phyloP scores from a whole-genome alignment of 2,113 vertebrate genomes.

The Paratilapia polleni region DNA sequence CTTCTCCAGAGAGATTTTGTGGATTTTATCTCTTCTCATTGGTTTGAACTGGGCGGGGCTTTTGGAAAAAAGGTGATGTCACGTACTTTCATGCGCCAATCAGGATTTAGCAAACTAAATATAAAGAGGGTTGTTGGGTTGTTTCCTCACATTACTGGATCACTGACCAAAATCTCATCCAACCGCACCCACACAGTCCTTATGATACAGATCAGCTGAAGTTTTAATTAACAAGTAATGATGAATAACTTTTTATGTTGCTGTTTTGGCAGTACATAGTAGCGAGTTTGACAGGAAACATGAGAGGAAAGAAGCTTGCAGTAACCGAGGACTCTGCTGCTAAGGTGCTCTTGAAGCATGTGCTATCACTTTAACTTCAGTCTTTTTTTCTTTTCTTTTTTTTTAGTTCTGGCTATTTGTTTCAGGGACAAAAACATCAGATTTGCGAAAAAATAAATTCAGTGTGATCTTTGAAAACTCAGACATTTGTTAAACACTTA shows the following conservation, averaged over 20 bases:
- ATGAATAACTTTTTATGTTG: background rate
- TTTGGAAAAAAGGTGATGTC: background rate
- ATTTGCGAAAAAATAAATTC: background rate
- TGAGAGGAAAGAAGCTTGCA: background rate
- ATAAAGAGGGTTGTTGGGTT: background rate
- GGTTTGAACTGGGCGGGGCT: background rate
- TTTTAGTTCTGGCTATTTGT: background rate
- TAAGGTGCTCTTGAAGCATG: background rate
- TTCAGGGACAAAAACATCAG: background rate
- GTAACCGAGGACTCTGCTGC: background rate
- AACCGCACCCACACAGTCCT: background rate
- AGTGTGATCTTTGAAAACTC: background rate
- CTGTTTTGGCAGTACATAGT: background rate
- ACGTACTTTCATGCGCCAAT: background rate
- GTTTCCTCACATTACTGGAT: conserved; percentile 10
- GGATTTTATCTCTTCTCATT: background rate
- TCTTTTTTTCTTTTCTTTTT: no score
- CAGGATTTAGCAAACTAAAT: background rate
- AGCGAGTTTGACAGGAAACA: background rate
- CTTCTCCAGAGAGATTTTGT: background rate
- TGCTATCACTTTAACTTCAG: background rate
- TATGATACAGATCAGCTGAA: background rate
- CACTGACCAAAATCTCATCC: background rate
- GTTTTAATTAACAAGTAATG: conserved; percentile 8
- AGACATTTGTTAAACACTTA: background rate